A percentile compares a stretch with the other conserved stretches of the same genome.
Evolutionary conservation across 37 sponge, comb jelly and placozoan species (phyloP).

Genomic region (Ephydatia muelleri): DNA sequence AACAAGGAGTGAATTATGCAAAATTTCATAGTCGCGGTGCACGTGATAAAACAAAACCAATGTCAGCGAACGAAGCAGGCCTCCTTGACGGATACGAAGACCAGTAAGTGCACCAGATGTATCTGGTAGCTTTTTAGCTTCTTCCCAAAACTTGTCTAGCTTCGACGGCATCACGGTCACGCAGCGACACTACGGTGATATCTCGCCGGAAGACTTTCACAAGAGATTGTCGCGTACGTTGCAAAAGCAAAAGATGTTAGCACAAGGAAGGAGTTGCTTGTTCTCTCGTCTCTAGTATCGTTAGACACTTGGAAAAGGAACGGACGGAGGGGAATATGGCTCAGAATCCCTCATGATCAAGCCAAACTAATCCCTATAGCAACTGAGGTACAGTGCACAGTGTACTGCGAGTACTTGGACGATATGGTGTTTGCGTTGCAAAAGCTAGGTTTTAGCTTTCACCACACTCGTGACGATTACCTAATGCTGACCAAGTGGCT

Average conservation of each 20-base stretch:
- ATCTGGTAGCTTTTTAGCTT: background rate
- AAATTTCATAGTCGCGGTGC: too few species aligned
- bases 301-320: constrained; percentile 57
- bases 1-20: too few species aligned
- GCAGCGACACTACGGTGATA: constrained; percentile 41
- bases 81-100: constrained; percentile 41
- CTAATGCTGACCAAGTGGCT: constrained; percentile 84
- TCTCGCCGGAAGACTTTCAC: constrained; percentile 36
- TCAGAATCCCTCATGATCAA: constrained; percentile 53
- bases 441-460: constrained; percentile 77
- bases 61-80: too few species aligned
- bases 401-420: too few species aligned
- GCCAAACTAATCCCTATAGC: constrained; percentile 66
- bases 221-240: constrained; percentile 38
- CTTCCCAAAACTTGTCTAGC: constrained; percentile 6
- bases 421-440: background rate
- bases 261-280: too few species aligned
- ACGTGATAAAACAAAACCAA: too few species aligned
- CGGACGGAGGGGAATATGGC: constrained; percentile 76
- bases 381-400: constrained; percentile 43
- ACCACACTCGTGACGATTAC: constrained; percentile 74
- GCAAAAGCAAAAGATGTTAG: background rate
- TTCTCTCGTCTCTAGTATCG: constrained; percentile 27
- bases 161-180: constrained; percentile 62
- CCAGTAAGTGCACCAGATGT: constrained; percentile 9